These are phyloP conservation scores for Saccopteryx leptura DNA, from an alignment of 2,113 vertebrate species.

Conservation along the genomic window DNA sequence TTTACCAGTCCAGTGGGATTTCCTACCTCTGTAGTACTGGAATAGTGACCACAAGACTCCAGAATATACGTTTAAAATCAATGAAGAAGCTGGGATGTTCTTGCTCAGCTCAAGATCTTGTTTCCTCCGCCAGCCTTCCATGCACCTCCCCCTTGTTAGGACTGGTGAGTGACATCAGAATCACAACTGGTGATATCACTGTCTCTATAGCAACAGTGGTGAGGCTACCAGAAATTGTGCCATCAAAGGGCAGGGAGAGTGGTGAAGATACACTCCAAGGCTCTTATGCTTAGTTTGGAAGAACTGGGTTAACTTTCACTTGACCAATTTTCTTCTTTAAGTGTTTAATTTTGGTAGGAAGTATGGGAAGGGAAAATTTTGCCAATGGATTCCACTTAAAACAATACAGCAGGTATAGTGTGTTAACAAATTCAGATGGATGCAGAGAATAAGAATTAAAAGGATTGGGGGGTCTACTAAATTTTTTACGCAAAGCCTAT, in stretches of 20 bases:
- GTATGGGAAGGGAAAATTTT: not conserved
- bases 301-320: not conserved
- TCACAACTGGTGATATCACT: constrained; percentile 69
- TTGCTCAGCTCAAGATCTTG: constrained; percentile 79
- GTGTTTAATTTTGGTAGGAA: not conserved
- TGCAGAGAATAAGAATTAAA: constrained; percentile 15
- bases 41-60: constrained; percentile 71
- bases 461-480: not conserved
- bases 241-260: not conserved
- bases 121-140: constrained; percentile 74
- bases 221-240: constrained; percentile 42
- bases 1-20: not conserved
- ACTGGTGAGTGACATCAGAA: constrained; percentile 85
- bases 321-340: not conserved
- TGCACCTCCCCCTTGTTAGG: constrained; percentile 76
- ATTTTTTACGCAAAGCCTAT: constrained; percentile 32
- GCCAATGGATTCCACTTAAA: constrained; percentile 6
- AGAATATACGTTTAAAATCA: constrained; percentile 67
- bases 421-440: not conserved
- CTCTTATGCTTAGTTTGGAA: constrained; percentile 28
- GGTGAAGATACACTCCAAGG: not conserved
- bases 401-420: constrained; percentile 8
- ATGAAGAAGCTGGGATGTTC: constrained; percentile 67
- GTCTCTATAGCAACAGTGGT: constrained; percentile 76
- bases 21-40: constrained; percentile 73